phyloP scores from a whole-genome alignment of 2,888 invertebrate species.

The Lordiphosa andalusiaca region DNA sequence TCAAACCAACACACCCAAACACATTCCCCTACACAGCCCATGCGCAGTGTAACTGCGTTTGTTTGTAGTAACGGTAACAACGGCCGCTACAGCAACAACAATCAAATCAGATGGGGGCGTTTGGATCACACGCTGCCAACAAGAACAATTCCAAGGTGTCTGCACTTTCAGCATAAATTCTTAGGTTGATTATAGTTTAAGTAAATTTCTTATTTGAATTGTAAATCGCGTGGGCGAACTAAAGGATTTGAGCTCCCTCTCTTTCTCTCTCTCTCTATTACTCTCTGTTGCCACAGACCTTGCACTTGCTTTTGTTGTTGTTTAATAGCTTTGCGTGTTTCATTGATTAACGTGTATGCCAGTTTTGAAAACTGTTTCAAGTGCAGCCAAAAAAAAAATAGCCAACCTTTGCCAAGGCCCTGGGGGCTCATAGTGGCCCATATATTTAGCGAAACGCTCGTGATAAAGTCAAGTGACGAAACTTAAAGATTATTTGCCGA shows the following conservation, averaged over 20 bases:
- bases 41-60: conserved; percentile 49
- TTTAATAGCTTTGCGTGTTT: conserved; percentile 39
- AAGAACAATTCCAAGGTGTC: conserved; percentile 1
- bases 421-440: background rate
- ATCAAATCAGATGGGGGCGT: conserved; percentile 54
- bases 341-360: conserved; percentile 40
- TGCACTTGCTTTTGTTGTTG: conserved; percentile 55
- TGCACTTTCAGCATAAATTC: conserved; percentile 7
- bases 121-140: conserved; percentile 60
- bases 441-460: conserved; percentile 17
- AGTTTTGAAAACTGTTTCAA: conserved; percentile 21
- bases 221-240: conserved; percentile 42
- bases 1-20: conserved; percentile 51
- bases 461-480: conserved; percentile 30
- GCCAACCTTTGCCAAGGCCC: conserved; percentile 17
- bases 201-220: conserved; percentile 49
- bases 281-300: conserved; percentile 45
- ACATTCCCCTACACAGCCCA: conserved; percentile 29
- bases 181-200: conserved; percentile 21
- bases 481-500: conserved; percentile 36
- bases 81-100: conserved; percentile 21
- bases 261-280: conserved; percentile 7
- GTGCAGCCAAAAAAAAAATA: conserved; percentile 20
- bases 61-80: conserved; percentile 35
- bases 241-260: background rate